Conservation (phyloP, 2,113 vertebrate species). For the Nipponia nippon region DNA sequence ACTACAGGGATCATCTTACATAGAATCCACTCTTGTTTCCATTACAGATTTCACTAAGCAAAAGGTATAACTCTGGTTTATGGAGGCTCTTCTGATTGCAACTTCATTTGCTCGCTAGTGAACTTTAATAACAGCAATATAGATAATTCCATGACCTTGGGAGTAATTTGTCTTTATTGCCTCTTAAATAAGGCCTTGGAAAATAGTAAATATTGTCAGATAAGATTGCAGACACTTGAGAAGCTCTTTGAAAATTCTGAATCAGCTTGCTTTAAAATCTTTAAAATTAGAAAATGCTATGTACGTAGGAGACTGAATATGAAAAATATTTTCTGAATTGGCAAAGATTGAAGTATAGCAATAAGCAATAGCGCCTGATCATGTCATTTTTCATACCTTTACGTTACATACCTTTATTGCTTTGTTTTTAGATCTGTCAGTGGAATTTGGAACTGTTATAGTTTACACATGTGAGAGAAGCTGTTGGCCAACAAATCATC, state of each 20-base stretch:
- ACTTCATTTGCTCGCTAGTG: not conserved
- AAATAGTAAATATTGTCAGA: not conserved
- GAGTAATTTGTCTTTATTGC: not conserved
- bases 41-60: not conserved
- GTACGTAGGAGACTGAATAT: not conserved
- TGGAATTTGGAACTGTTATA: slow-evolving; percentile 84
- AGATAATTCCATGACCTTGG: not conserved
- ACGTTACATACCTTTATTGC: not conserved
- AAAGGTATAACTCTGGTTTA: not conserved
- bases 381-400: not conserved
- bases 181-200: not conserved
- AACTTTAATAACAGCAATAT: not conserved
- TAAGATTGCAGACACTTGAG: not conserved
- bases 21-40: not conserved
- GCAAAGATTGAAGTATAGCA: not conserved
- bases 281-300: not conserved
- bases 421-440: slow-evolving; percentile 65
- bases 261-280: not conserved
- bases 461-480: slow-evolving; percentile 84
- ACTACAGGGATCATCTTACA: not conserved
- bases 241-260: not conserved
- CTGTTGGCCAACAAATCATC: slow-evolving; percentile 77
- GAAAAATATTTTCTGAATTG: not conserved
- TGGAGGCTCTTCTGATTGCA: not conserved
- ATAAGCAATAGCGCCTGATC: not conserved